Evolutionary conservation across 2,797 vertebrate genomes (phyloP).

Genomic region (Cephalopachus bancanus): DNA sequence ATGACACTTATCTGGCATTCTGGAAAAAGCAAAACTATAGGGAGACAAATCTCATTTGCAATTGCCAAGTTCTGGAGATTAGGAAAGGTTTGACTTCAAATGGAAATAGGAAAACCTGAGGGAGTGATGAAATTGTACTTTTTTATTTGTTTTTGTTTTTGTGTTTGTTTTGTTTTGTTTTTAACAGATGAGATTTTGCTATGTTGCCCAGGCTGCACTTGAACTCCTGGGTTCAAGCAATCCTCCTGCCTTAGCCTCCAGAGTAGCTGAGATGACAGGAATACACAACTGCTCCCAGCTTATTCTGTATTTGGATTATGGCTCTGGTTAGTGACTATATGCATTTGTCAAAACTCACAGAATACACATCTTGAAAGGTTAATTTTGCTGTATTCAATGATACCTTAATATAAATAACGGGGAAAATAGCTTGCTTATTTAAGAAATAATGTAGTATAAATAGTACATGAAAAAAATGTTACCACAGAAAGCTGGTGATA

Average conservation of each 20-base stretch:
- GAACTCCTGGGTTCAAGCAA: background rate
- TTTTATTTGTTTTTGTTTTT: background rate
- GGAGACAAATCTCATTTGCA: background rate
- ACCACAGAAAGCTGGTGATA: background rate
- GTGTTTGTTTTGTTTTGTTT: too few relatives aligned
- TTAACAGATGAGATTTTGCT: too few relatives aligned
- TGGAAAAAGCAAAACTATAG: background rate
- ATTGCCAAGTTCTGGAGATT: background rate
- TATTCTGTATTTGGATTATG: background rate
- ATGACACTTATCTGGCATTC: background rate
- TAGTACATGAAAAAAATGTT: constrained; percentile 31
- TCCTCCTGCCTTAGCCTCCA: background rate
- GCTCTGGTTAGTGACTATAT: too few relatives aligned
- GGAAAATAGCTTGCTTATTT: background rate
- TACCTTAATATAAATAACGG: background rate
- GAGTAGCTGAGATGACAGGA: background rate
- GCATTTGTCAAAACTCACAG: background rate
- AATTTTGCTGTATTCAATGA: constrained; percentile 15
- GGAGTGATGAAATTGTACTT: background rate
- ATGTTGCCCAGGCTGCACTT: too few relatives aligned
- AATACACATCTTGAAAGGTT: background rate
- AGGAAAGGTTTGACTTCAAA: background rate
- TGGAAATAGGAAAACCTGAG: background rate
- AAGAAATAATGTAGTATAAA: constrained; percentile 3
- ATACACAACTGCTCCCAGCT: background rate